phyloP scores from a whole-genome alignment of 2,888 invertebrate species.

The Lithophane semibrunnea region DNA sequence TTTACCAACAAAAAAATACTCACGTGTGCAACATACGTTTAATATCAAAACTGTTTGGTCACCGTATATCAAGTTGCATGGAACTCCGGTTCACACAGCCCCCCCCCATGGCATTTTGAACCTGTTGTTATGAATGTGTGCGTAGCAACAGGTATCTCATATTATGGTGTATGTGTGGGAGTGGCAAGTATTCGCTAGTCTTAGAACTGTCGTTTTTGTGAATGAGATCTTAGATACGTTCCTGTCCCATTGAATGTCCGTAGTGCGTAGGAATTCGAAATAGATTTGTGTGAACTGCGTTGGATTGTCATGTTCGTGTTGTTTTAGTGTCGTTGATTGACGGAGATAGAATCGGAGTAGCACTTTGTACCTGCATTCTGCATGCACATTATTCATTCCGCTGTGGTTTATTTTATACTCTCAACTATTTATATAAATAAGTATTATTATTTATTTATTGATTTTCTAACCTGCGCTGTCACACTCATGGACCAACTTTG shows the following conservation, averaged over 20 bases:
- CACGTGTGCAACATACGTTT: neutral
- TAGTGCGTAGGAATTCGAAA: conserved; percentile 38
- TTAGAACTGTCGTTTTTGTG: conserved; percentile 64
- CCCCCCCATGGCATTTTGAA: conserved; percentile 76
- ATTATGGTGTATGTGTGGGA: conserved; percentile 68
- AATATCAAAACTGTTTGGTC: conserved; percentile 73
- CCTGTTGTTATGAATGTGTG: conserved; percentile 75
- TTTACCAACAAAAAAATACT: neutral
- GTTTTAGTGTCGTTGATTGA: neutral
- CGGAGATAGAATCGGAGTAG: neutral
- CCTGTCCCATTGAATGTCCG: conserved; percentile 50
- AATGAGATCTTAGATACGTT: conserved; percentile 62
- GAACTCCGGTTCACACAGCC: conserved; percentile 80
- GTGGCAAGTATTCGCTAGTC: conserved; percentile 64
- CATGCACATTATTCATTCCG: neutral
- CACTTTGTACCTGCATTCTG: neutral
- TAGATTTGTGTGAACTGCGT: conserved; percentile 41
- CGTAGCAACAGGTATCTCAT: conserved; percentile 66
- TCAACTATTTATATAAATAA: neutral
- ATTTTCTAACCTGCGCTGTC: neutral
- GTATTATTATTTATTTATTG: neutral
- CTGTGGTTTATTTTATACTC: conserved; percentile 14
- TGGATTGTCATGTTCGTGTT: neutral
- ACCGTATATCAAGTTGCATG: conserved; percentile 63
- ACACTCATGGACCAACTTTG: neutral